Evolutionary conservation across 2,797 vertebrate genomes (phyloP), one percentile per base, ranked within the genome.

Genomic region (Calcarius lapponicus): DNA sequence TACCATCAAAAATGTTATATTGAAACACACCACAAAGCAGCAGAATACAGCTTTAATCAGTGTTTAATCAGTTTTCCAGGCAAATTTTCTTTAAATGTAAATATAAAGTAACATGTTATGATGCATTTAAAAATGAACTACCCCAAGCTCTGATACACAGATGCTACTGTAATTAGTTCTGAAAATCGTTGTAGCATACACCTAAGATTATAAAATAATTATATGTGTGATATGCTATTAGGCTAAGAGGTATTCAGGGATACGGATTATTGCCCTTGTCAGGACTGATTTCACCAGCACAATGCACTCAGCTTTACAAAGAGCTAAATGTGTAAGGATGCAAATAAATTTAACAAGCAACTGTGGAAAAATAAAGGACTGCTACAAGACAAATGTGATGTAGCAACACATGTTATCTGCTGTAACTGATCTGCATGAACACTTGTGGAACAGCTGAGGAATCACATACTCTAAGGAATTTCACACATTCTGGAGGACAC

Each of bases 1-100:
- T 97, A 91, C 65, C 43, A 86, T 71, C 78, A 91, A 92, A 96
- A 96, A 96, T 96, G 97, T 95, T 97, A 96, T 96, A 94, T 95
- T 97, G 58, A 94, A 96, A 90, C 62, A 95, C 36, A 91, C n/a
- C 29, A 84, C 66, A 96, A 88, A 97, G 60, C 43, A 94, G 25
- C 47, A 92, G 45, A 94, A 70, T 87, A 90, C 69, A 84, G 78
- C 45, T 93, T 97, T 97, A 97, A 95, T 96, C 85, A 96, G 70
- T 86, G 71, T 51, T 96, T 86, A 60, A 38, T n/a, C 36, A 83
- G 61, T 80, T 97, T 96, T 62, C 58, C 92, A 36, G 42, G 61
- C 26, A 96, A 92, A 64, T 18, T 90, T 92, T 75, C 64, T 94
- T 88, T 96, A 86, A 91, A 48, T 73, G 31, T 86, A 93, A 95